Conservation (phyloP, 2,113 vertebrate species). For the Clupea harengus region DNA sequence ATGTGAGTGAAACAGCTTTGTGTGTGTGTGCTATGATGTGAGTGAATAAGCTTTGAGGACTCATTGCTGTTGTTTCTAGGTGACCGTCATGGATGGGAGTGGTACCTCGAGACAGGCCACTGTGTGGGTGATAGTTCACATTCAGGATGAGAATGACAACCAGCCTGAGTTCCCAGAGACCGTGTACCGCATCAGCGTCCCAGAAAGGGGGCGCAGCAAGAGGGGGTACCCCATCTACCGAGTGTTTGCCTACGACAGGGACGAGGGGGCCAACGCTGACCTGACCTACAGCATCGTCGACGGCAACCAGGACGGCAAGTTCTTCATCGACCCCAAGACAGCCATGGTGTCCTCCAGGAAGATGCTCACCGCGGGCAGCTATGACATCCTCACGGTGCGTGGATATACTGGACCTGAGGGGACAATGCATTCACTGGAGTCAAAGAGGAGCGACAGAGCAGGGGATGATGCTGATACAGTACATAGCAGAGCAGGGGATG, state of each 20-base stretch:
- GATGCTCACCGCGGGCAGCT: slow-evolving; percentile 90
- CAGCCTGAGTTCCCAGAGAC: slow-evolving; percentile 88
- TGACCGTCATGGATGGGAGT: slow-evolving; percentile 89
- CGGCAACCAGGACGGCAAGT: slow-evolving; percentile 88
- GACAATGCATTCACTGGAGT: no score
- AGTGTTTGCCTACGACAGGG: slow-evolving; percentile 88
- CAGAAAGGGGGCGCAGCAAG: slow-evolving; percentile 89
- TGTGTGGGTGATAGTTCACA: slow-evolving; percentile 89
- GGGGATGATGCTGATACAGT: background rate
- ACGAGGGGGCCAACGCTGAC: slow-evolving; percentile 87
- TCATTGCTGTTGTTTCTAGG: slow-evolving; percentile 66
- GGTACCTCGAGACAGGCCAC: slow-evolving; percentile 83
- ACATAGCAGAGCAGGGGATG: no score
- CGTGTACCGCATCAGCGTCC: slow-evolving; percentile 87
- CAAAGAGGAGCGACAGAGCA: background rate
- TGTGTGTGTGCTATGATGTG: background rate
- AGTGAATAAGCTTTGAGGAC: background rate
- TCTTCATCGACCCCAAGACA: slow-evolving; percentile 89
- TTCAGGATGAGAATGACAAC: slow-evolving; percentile 96
- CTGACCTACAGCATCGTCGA: slow-evolving; percentile 90
- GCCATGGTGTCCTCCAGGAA: slow-evolving; percentile 94
- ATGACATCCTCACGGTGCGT: slow-evolving; percentile 88
- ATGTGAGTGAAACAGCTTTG: no score
- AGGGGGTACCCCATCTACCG: slow-evolving; percentile 90
- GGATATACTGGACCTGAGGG: background rate